Base-by-base conservation (phyloP, 2,113 vertebrate genomes). In the Oophaga pumilio region DNA sequence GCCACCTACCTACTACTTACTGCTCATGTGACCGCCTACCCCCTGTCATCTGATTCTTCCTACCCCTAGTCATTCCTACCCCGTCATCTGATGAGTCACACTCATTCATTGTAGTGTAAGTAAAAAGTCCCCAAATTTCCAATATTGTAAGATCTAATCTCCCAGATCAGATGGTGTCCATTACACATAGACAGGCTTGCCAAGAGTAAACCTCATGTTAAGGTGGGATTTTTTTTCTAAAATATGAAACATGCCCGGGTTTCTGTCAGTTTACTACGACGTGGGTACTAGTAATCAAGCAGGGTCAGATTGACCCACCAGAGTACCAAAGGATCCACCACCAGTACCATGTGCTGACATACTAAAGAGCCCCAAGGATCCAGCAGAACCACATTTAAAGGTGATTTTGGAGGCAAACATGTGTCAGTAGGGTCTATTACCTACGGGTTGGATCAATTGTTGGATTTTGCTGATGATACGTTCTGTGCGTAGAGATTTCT, bases 111-210 rank as follows among this genome's bases (percentile, higher is more conserved):
- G 0, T 79, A 26, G 15, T 15, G 53, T 24, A 79, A 79, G 22
- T 52, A 28, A 59, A 79, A 79, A 59, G 8, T 57, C 53, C 76
- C 76, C n/a, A 28, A 59, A 14, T 57, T 79, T 79, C n/a, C 50
- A 17, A 8, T 9, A 0, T 15, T 28, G 53, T 28, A 4, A n/a
- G 49, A 76, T 76, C 18, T n/a, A 8, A 33, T 15, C 17, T 11
- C 13, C 1, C 8, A 56, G 24, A 52, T 10, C 52, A 26, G 76
- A 14, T 57, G 76, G 1, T 79, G 57, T 57, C 53, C 24, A 28
- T 28, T 18, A 57, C 13, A 59, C 52, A 77, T 22, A 6, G 12
- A n/a, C 9, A 26, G 12, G 1, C 13, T 24, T 6, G 66, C 26
- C n/a, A 14, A 20, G 62, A 22, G 62, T 2, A 8, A 18, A n/a